Conservation (phyloP, 2,113 vertebrate species). For the Gymnogyps californianus region DNA sequence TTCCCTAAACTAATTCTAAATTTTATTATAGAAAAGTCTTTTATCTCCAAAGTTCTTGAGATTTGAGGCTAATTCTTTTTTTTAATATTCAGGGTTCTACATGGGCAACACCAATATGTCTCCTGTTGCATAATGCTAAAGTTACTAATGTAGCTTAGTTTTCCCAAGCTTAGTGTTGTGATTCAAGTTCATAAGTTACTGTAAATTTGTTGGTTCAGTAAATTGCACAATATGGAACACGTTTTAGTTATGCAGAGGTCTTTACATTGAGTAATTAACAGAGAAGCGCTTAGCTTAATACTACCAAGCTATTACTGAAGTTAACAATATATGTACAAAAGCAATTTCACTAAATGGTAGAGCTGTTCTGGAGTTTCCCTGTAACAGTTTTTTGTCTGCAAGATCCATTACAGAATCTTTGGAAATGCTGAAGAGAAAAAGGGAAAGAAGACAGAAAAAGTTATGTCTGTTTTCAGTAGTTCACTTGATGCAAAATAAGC, state of each 20-base stretch:
- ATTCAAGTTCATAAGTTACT: neutral
- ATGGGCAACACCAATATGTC: rapidly evolving
- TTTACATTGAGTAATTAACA: neutral
- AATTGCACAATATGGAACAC: neutral
- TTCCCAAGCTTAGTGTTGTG: neutral
- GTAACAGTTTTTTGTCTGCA: neutral
- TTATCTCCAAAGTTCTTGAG: neutral
- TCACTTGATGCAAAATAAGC: neutral
- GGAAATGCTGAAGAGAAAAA: neutral
- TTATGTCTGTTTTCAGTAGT: neutral
- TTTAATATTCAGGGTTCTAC: neutral
- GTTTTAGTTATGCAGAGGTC: neutral
- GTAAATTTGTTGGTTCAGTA: neutral
- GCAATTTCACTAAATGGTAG: neutral
- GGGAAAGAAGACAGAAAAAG: neutral
- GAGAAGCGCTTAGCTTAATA: neutral
- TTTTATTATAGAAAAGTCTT: neutral
- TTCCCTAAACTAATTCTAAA: neutral
- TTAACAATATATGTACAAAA: neutral
- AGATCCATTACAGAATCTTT: neutral
- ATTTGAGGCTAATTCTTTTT: neutral
- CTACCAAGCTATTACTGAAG: neutral
- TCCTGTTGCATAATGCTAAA: neutral
- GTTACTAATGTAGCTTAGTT: neutral
- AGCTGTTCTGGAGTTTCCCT: neutral